A percentile compares a stretch with the other conserved stretches of the same genome.
phyloP scores from a whole-genome alignment of 2,888 invertebrate species.

The Eudasyphora cyanicolor region DNA sequence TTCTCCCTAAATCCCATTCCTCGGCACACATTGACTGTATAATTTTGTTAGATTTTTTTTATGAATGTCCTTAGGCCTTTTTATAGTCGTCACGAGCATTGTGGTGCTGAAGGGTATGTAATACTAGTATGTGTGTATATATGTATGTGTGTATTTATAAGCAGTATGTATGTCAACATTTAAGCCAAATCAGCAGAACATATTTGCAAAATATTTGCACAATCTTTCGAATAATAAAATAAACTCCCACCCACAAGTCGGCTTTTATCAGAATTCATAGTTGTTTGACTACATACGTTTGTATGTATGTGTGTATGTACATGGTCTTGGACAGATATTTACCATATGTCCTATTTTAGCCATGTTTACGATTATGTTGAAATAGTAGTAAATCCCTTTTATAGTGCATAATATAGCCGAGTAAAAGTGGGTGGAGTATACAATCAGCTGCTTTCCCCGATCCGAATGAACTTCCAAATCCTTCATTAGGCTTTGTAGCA shows the following conservation, averaged over 20 bases:
- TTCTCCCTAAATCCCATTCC: not conserved
- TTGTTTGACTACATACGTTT: too few species aligned
- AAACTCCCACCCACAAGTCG: conserved; percentile 5
- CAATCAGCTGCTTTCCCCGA: too few species aligned
- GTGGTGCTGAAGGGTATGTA: too few species aligned
- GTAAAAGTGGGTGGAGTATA: too few species aligned
- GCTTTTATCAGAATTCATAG: too few species aligned
- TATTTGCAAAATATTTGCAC: conserved; percentile 46
- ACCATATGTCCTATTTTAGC: conserved; percentile 31
- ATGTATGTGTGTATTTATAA: not conserved
- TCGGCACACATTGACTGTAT: not conserved
- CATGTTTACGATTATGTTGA: conserved; percentile 32
- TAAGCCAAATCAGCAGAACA: conserved; percentile 35
- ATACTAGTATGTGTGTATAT: not conserved
- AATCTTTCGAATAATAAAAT: conserved; percentile 44
- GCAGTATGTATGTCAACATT: too few species aligned
- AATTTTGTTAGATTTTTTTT: not conserved
- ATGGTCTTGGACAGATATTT: not conserved
- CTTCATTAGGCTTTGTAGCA: too few species aligned
- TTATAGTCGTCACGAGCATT: not conserved
- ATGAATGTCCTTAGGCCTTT: conserved; percentile 1
- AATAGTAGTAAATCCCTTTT: not conserved
- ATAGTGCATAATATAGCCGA: not conserved
- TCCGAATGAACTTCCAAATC: too few species aligned
- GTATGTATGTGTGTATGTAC: not conserved